Base-by-base conservation (phyloP, 2,888 invertebrate species). In the Drosophila peninsularis region DNA sequence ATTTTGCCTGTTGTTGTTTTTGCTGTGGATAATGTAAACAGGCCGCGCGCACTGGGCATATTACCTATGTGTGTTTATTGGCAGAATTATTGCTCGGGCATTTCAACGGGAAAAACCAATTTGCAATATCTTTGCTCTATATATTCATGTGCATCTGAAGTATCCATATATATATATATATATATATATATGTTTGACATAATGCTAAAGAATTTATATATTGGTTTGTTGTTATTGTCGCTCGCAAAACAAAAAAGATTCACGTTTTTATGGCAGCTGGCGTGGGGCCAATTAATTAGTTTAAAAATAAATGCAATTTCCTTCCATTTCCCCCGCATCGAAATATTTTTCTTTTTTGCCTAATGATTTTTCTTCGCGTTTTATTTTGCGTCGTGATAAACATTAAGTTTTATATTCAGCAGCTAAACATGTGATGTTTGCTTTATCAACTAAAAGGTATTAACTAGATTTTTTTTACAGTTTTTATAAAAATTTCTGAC, bases 211-310 rank as follows among this genome's bases (percentile, higher is more conserved):
- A 65, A 75, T 78, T 64, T 80, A 5, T 55, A 57, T 44, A 41
- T 62, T 58, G 42, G 58, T 62, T 61, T 61, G 55, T 49, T 71
- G 53, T 45, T 62, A 36, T 57, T 62, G 57, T 62, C 67, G 68
- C 53, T 64, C 42, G 62, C 57, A 56, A 62, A 78, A 78, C 64
- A 88, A 70, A 71, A 82, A 71, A 56, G 62, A 75, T 85, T 85
- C 88, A 85, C 89, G 88, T 89, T 85, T 84, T 85, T 90, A 85
- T 89, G 90, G 87, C 86, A 73, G 56, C 75, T 85, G 85, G 85
- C 89, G 19, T 24, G 39, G 54, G 36, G 72, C 85, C 85, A 85
- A 88, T 90, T 89, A 88, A 89, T 77, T 80, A 75, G 64, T 82
- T 80, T 90, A 85, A 86, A 85, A 90, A 88, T 85, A 85, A 85